Base-by-base conservation (phyloP, 2,113 vertebrate species). In the Platysteira castanea region DNA sequence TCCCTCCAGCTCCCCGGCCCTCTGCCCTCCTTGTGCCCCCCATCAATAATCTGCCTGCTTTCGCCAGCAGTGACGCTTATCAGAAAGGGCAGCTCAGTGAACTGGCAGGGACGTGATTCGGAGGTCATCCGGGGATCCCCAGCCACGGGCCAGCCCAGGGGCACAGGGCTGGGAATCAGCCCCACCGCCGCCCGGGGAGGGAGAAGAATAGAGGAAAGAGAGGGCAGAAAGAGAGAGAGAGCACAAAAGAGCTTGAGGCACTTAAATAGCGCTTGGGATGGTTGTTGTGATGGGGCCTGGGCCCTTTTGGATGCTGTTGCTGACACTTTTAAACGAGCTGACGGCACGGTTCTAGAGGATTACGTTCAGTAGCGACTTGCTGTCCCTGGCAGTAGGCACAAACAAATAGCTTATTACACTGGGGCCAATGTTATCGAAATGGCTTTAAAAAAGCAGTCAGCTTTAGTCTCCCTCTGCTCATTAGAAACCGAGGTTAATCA, bases 31-130 rank as follows among this genome's bases (percentile, higher is more conserved):
- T 10, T 2, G 17, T 33, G 35, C 46, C 35, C 63, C 74, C 73
- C 57, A 28, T 86, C 90, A 83, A 90, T 92, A 94, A 93, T 86
- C 80, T 33, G 89, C 70, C 52, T 65, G 87, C 75, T 89, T 91
- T 92, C 1, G 24, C 84, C 12, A 6, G 69, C 81, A 11, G 84
- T 95, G 96, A 96, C 3, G 68, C 37, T 96, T 39, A 96, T 95
- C 13, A 13, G 87, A 87, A 78, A 75, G 86, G 90, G 93, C 93
- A 93, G 94, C 92, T 97, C 97, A 96, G 88, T 95, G 93, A 95
- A 94, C 94, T 96, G 97, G 90, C 94, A 96, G 92, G n/a, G 91
- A 80, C 7, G 0, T 1, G 27, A 93, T 53, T 19, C 16, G 7
- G 69, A 96, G 96, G 95, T 97, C 93, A 90, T 5, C 39, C 2